These are phyloP conservation scores for Eugnorisma glareosa DNA, from an alignment of 2,888 invertebrate genomes.

Conservation along the genomic window DNA sequence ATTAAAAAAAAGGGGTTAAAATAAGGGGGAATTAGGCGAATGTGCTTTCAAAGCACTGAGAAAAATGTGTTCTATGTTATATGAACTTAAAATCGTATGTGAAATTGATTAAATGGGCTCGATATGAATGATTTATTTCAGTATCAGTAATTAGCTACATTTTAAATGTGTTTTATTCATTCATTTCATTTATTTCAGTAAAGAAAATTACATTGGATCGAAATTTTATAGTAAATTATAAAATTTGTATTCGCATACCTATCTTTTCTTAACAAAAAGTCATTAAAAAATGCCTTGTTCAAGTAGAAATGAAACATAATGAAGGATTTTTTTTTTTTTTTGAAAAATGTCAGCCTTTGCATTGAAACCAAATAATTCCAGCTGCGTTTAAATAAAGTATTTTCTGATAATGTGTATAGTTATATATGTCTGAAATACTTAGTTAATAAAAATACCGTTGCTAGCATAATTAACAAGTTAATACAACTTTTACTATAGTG, in stretches of 20 bases:
- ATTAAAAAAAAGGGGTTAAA: too few species aligned
- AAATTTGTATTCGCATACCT: too few species aligned
- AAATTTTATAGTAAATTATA: too few species aligned
- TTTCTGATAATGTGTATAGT: too few species aligned
- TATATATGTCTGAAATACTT: too few species aligned
- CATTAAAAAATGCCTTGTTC: not conserved
- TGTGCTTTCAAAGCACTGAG: conserved; percentile 5
- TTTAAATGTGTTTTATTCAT: not conserved
- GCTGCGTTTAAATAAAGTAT: too few species aligned
- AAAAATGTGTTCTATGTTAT: not conserved
- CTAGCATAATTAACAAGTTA: not conserved
- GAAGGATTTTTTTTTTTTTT: not conserved
- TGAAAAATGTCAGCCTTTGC: not conserved
- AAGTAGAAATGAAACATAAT: not conserved
- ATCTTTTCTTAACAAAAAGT: not conserved
- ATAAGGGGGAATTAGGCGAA: not conserved
- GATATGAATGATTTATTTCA: not conserved
- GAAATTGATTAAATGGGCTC: not conserved
- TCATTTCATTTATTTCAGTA: too few species aligned
- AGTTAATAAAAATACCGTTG: not conserved
- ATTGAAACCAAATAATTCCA: too few species aligned
- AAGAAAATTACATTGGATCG: too few species aligned
- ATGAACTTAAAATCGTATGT: not conserved
- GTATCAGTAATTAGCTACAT: not conserved
- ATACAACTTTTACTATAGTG: not conserved